Conservation (phyloP, 1,140 invertebrate genomes). For the Calephelis nemesis region DNA sequence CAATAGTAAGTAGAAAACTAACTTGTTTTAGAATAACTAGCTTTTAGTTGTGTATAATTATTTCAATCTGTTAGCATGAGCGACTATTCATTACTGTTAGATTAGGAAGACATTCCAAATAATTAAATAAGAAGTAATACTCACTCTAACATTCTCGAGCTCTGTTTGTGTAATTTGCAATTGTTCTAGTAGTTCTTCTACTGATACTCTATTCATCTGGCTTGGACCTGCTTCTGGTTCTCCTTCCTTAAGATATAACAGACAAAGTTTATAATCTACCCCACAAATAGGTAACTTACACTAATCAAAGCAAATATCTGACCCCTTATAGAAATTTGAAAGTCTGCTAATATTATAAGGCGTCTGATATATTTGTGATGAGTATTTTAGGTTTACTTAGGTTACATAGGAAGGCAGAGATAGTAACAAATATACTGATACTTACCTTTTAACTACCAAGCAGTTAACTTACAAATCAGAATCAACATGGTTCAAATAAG, state of each 20-base stretch:
- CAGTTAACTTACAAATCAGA: too few species aligned
- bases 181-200: constrained; percentile 88
- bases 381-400: too few species aligned
- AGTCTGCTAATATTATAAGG: too few species aligned
- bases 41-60: constrained; percentile 4
- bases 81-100: constrained; percentile 24
- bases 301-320: background rate
- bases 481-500: too few species aligned
- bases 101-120: constrained; percentile 10
- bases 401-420: too few species aligned
- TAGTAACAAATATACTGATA: too few species aligned
- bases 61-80: constrained; percentile 28
- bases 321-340: too few species aligned
- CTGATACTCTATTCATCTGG: constrained; percentile 83
- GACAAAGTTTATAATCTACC: too few species aligned
- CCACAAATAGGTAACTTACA: too few species aligned
- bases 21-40: constrained; percentile 1
- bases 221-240: constrained; percentile 78
- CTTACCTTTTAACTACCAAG: too few species aligned
- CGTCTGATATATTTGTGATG: too few species aligned
- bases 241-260: constrained; percentile 77
- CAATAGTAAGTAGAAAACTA: background rate
- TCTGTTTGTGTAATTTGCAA: constrained; percentile 89
- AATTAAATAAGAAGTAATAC: constrained; percentile 34
- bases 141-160: constrained; percentile 91